phyloP scores from a whole-genome alignment of 2,888 invertebrate genomes.

The Lasioglossum oenotherae region DNA sequence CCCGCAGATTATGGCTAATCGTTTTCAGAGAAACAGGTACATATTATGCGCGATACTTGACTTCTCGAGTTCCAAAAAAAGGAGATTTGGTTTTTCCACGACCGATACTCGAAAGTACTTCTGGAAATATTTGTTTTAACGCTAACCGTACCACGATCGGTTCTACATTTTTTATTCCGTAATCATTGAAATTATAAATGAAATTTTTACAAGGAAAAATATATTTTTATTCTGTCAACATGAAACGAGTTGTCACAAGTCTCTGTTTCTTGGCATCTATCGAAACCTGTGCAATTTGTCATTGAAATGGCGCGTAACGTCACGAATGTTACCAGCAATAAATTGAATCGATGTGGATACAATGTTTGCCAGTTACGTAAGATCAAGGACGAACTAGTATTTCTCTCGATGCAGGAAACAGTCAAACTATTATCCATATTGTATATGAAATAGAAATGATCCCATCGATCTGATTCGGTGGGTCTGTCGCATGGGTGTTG shows the following conservation, averaged over 20 bases:
- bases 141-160: background rate
- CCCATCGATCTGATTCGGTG: no score
- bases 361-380: background rate
- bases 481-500: no score
- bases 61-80: background rate
- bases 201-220: background rate
- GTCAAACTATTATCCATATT: background rate
- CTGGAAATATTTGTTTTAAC: background rate
- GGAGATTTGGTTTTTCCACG: background rate
- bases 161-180: no score
- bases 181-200: background rate
- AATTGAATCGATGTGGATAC: background rate
- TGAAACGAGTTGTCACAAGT: background rate
- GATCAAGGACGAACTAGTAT: background rate
- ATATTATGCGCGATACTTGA: conserved; percentile 5
- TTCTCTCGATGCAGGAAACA: background rate
- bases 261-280: background rate
- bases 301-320: background rate
- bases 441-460: no score
- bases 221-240: background rate
- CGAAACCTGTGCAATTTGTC: background rate
- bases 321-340: background rate
- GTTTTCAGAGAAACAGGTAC: conserved; percentile 38
- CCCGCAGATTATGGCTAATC: background rate
- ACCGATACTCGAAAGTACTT: background rate